Evolutionary conservation across 2,888 invertebrate species (phyloP).

Genomic region (Entomobrya multifasciata): DNA sequence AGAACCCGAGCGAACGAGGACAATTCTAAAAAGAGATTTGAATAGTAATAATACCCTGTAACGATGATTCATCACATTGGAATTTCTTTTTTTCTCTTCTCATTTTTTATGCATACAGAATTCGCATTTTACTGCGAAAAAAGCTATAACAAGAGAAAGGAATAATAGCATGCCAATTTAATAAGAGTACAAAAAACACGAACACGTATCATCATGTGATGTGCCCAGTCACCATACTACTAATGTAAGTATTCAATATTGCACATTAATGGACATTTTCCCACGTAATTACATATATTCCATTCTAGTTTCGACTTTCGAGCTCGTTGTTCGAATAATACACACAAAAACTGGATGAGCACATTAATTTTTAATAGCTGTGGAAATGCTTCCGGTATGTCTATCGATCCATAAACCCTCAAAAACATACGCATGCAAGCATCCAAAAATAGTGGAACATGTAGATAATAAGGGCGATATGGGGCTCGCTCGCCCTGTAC

Average conservation of each 20-base stretch:
- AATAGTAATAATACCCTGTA: neutral
- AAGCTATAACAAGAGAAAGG: neutral
- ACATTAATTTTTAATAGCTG: slow-evolving; percentile 56
- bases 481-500: neutral
- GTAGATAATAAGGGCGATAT: neutral
- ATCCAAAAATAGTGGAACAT: slow-evolving; percentile 1
- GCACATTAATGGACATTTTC: slow-evolving; percentile 48
- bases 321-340: slow-evolving; percentile 22
- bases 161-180: neutral
- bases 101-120: neutral
- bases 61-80: slow-evolving; percentile 53
- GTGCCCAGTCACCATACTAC: too few relatives aligned
- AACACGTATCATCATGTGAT: neutral
- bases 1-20: neutral
- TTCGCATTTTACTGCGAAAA: slow-evolving; percentile 48
- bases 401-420: too few relatives aligned
- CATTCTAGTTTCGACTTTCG: slow-evolving; percentile 37
- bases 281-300: slow-evolving; percentile 37
- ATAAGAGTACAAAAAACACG: neutral
- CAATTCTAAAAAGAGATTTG: neutral
- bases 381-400: slow-evolving; percentile 66
- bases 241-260: neutral
- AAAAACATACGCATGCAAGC: neutral
- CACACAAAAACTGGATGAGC: slow-evolving; percentile 29
- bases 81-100: slow-evolving; percentile 27